These are phyloP conservation scores for Papilio gigon DNA, from an alignment of 2,888 invertebrate species.

Conservation along the genomic window DNA sequence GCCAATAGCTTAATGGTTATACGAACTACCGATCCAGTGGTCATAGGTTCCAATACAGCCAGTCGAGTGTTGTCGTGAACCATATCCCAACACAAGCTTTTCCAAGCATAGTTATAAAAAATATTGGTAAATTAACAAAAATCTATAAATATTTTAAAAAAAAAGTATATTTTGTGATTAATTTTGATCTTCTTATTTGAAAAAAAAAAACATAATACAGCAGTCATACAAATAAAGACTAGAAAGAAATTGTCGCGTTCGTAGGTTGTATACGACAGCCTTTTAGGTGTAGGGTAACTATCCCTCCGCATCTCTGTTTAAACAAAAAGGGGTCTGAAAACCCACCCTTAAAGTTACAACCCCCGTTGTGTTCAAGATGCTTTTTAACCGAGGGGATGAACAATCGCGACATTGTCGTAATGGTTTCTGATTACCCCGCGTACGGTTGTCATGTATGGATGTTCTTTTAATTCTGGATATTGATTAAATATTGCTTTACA, in stretches of 20 bases:
- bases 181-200: background rate
- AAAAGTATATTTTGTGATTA: background rate
- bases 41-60: too few relatives aligned
- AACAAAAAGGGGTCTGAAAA: constrained; percentile 38
- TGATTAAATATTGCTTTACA: too few relatives aligned
- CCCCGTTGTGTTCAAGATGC: constrained; percentile 32
- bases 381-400: constrained; percentile 27
- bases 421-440: constrained; percentile 34
- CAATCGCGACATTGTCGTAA: constrained; percentile 26
- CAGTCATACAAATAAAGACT: background rate
- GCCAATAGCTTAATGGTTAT: too few relatives aligned
- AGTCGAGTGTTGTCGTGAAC: too few relatives aligned
- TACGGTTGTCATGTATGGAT: constrained; percentile 2
- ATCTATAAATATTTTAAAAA: too few relatives aligned
- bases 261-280: constrained; percentile 16
- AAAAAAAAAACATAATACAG: background rate
- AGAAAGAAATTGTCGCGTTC: constrained; percentile 5
- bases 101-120: too few relatives aligned
- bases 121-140: too few relatives aligned
- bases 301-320: constrained; percentile 33
- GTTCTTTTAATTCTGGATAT: too few relatives aligned
- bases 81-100: too few relatives aligned
- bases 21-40: too few relatives aligned
- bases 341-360: constrained; percentile 33
- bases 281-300: constrained; percentile 32